Percentiles rank a stretch among this genome's conserved stretches.
Conservation (phyloP, 1,140 invertebrate species). For the Dreissena polymorpha region DNA sequence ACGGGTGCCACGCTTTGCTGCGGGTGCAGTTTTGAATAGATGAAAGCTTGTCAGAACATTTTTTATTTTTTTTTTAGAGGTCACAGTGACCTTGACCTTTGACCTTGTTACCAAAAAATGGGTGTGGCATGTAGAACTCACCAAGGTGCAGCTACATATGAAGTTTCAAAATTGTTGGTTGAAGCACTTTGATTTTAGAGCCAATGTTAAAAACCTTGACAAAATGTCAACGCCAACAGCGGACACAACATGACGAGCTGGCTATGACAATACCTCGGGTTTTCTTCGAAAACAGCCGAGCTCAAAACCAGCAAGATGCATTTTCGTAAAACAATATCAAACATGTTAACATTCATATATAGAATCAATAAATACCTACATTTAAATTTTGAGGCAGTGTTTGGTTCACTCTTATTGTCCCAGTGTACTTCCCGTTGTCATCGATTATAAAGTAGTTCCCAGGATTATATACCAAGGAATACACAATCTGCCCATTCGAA, state of each 20-base stretch:
- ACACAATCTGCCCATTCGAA: conserved; percentile 47
- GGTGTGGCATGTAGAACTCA: too few relatives aligned
- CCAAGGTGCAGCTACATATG: too few relatives aligned
- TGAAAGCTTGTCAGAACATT: too few relatives aligned
- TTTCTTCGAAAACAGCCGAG: too few relatives aligned
- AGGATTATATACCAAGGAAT: conserved; percentile 38
- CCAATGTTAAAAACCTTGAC: neutral
- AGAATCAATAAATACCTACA: neutral
- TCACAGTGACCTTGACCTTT: too few relatives aligned
- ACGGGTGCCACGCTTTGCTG: too few relatives aligned
- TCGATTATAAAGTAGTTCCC: conserved; percentile 46
- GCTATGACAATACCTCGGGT: neutral
- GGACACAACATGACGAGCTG: neutral
- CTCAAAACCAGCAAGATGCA: neutral
- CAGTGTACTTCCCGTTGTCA: conserved; percentile 7
- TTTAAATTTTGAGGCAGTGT: conserved; percentile 5
- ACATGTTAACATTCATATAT: neutral
- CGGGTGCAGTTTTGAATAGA: too few relatives aligned
- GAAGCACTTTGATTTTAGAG: too few relatives aligned
- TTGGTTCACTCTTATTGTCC: conserved; percentile 83
- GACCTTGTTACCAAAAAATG: too few relatives aligned
- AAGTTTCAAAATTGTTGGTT: too few relatives aligned
- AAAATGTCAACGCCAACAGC: neutral
- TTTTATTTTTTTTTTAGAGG: too few relatives aligned
- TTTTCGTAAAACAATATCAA: neutral